These are phyloP conservation scores for Dermolepida albohirtum DNA, from an alignment of 2,888 invertebrate species.

Conservation along the genomic window DNA sequence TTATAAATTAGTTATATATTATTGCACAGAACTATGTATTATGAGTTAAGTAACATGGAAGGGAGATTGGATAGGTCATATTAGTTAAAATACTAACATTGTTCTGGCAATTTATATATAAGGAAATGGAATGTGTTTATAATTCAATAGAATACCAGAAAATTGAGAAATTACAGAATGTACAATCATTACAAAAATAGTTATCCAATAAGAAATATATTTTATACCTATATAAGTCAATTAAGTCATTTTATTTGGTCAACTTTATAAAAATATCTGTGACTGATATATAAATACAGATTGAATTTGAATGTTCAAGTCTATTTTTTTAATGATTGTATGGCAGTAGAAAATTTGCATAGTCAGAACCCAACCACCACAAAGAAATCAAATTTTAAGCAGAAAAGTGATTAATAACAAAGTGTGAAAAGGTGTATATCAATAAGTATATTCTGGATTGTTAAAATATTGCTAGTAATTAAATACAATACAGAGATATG, in stretches of 20 bases:
- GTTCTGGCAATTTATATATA: neutral
- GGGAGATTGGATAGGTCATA: conserved; percentile 17
- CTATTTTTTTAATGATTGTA: neutral
- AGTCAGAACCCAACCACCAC: conserved; percentile 48
- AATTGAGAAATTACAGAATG: neutral
- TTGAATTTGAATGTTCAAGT: conserved; percentile 1
- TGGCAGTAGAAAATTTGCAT: conserved; percentile 5
- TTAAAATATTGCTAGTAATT: too few species aligned
- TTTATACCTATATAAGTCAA: too few species aligned
- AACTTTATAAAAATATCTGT: too few species aligned
- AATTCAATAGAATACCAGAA: neutral
- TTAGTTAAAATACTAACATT: conserved; percentile 4
- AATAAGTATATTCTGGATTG: neutral
- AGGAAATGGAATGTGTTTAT: neutral
- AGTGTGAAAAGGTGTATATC: neutral
- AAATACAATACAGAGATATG: too few species aligned
- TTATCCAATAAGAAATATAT: too few species aligned
- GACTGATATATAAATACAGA: neutral
- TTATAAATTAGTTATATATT: conserved; percentile 2
- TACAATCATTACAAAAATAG: too few species aligned
- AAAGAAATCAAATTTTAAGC: neutral
- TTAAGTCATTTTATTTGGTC: too few species aligned
- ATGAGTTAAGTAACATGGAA: conserved; percentile 7
- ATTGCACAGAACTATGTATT: conserved; percentile 12
- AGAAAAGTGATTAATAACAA: conserved; percentile 2